Conservation (phyloP, 1,140 invertebrate genomes). For the Lordiphosa mommai region DNA sequence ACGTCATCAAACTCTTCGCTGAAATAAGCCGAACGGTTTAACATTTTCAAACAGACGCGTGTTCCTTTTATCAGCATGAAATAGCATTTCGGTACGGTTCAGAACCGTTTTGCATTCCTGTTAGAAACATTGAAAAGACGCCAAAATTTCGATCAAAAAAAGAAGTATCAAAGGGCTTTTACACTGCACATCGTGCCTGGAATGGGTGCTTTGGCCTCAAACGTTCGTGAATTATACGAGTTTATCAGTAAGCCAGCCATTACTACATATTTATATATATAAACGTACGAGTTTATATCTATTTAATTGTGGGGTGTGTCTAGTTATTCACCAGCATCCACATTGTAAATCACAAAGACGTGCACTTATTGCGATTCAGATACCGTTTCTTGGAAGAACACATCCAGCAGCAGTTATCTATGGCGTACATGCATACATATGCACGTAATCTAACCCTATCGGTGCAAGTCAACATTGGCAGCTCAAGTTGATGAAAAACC, state of each 20-base stretch:
- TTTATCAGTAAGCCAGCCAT: no score
- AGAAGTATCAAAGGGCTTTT: no score
- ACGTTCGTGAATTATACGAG: not conserved
- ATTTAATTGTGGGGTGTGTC: not conserved
- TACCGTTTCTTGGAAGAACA: conserved; percentile 33
- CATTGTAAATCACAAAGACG: conserved; percentile 32
- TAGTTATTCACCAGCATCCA: conserved; percentile 30
- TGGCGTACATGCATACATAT: not conserved
- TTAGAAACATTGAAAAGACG: no score
- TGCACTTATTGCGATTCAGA: conserved; percentile 12
- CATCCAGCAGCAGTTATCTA: conserved; percentile 29
- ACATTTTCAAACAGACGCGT: no score
- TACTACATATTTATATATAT: not conserved
- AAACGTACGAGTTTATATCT: not conserved
- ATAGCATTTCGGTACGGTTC: no score
- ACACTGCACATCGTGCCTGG: no score
- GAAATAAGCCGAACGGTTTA: no score
- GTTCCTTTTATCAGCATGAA: no score
- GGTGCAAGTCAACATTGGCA: conserved; percentile 29
- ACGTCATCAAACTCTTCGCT: no score
- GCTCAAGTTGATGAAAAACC: conserved; percentile 23
- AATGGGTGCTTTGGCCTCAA: no score
- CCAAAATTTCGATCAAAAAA: no score
- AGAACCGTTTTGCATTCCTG: no score
- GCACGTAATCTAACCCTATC: conserved; percentile 17